A percentile compares a stretch with the other conserved stretches of the same genome.
Conservation (phyloP, 2,888 invertebrate genomes). For the Andrena camellia region DNA sequence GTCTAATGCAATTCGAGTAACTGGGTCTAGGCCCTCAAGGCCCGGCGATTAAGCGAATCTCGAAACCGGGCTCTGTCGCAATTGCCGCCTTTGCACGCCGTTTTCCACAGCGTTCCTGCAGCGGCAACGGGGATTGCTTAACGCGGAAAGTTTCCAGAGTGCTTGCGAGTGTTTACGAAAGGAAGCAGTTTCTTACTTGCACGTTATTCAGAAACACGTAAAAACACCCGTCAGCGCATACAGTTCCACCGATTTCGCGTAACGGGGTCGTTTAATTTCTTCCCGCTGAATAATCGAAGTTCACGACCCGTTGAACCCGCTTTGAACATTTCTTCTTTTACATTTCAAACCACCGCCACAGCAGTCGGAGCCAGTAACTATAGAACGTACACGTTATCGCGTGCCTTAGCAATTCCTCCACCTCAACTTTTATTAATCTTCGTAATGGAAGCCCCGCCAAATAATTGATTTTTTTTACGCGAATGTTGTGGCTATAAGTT, state of each 20-base stretch:
- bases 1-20: constrained; percentile 75
- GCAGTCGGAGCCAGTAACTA: background rate
- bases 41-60: constrained; percentile 82
- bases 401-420: background rate
- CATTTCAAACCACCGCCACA: background rate
- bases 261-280: constrained; percentile 6
- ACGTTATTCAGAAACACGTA: constrained; percentile 63
- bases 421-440: background rate
- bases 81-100: constrained; percentile 74
- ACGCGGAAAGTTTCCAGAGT: constrained; percentile 77
- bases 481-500: background rate
- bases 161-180: constrained; percentile 76
- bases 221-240: constrained; percentile 44
- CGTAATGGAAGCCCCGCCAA: background rate
- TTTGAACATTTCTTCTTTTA: background rate
- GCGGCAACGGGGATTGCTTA: constrained; percentile 71
- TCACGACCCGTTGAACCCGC: background rate
- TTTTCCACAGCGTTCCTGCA: constrained; percentile 71
- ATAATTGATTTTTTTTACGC: background rate
- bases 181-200: constrained; percentile 70
- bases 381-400: background rate
- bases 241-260: constrained; percentile 31
- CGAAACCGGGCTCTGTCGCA: constrained; percentile 80
- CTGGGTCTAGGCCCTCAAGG: constrained; percentile 82
- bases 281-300: background rate